Evolutionary conservation across 2,888 invertebrate genomes (phyloP).

Genomic region (Teleiodes luculella): DNA sequence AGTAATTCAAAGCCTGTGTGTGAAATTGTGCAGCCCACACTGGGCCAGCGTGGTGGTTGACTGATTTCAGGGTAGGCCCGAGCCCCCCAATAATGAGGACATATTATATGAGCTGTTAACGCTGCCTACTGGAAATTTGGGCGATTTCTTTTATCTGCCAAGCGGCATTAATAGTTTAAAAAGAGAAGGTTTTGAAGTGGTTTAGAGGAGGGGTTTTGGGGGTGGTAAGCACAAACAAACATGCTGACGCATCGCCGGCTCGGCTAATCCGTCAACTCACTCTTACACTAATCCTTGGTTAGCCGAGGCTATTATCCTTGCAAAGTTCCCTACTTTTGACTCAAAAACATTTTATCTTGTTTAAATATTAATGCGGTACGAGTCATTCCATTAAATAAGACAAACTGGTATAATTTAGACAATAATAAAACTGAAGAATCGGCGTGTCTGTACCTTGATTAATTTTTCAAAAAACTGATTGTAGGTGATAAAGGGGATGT

Average conservation of each 20-base stretch:
- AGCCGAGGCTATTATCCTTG: slow-evolving; percentile 30
- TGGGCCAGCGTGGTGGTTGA: too few relatives aligned
- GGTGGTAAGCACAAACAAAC: slow-evolving; percentile 24
- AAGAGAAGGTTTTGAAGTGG: slow-evolving; percentile 1
- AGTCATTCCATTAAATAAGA: too few relatives aligned
- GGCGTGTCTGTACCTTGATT: too few relatives aligned
- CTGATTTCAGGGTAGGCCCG: too few relatives aligned
- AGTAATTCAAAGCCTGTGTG: too few relatives aligned
- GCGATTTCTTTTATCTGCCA: neutral
- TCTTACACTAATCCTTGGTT: slow-evolving; percentile 38
- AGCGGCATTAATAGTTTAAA: neutral
- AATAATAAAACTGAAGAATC: too few relatives aligned
- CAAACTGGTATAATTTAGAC: too few relatives aligned
- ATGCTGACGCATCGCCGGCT: slow-evolving; percentile 28
- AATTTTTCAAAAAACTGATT: too few relatives aligned
- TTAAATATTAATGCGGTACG: neutral
- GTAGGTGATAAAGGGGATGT: too few relatives aligned
- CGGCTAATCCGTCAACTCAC: slow-evolving; percentile 42
- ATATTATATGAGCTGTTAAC: neutral
- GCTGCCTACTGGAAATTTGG: too few relatives aligned
- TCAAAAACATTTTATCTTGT: neutral
- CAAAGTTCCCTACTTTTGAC: neutral
- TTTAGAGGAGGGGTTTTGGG: slow-evolving; percentile 4
- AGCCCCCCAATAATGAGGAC: neutral
- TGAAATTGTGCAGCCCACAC: too few relatives aligned